Base-by-base conservation (phyloP, 2,888 invertebrate genomes). In the Drosophila ezoana region DNA sequence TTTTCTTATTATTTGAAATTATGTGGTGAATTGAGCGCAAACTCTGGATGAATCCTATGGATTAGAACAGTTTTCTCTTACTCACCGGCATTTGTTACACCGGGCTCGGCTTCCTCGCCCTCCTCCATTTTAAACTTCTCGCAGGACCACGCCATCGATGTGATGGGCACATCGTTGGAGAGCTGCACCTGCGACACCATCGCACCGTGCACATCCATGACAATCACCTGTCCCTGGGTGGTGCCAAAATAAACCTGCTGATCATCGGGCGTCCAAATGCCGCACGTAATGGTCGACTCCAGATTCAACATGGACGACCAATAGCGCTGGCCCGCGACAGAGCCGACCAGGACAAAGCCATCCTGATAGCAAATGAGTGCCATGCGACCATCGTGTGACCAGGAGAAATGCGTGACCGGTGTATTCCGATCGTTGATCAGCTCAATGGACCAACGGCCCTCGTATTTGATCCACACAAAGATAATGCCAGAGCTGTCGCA, bases 381-480 rank as follows among this genome's bases (percentile, higher is more conserved):
- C 97, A 99, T 98, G 52, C 98, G 94, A 14, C 99, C 99, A 93
- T 99, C 99, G 91, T 99, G 99, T 0, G 98, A 98, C 99, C 99
- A 99, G 16, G 98, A 97, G 93, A 99, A 98, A 93, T 99, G 98
- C 16, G 98, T 98, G 69, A 99, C 98, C 45, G 98, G 98, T 0
- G 98, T 98, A 91, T 97, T 98, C 44, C 99, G 94, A 93, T 99
- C 99, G 93, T 99, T 99, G 92, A 99, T 99, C 79, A 99, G 94
- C 93, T 99, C 99, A 88, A 99, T 99, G 81, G 98, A 98, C 99
- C 99, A 99, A 45, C 99, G 95, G 43, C 98, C 99, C 91, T 99
- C 99, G 93, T 99, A 99, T 92, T 99, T 98, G 90, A 99, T 98
- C 99, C 99, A 99, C 28, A 99, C 99, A 93, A 99, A 99, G 91